Evolutionary conservation across 2,797 vertebrate genomes (phyloP).

Genomic region (Coccyzus lansbergi): DNA sequence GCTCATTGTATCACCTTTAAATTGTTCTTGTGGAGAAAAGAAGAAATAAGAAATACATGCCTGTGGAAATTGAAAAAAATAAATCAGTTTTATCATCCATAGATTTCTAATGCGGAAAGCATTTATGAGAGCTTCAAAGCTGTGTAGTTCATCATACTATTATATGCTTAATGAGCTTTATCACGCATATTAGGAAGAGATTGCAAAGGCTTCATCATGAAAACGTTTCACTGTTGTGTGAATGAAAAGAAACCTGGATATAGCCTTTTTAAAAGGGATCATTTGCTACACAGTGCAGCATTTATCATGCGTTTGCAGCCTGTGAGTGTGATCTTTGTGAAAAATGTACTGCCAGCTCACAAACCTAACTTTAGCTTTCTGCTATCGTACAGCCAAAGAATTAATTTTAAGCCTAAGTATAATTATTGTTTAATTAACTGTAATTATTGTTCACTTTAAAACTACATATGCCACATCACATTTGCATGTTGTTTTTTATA

Average conservation of each 20-base stretch:
- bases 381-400: constrained; percentile 24
- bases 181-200: not conserved
- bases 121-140: not conserved
- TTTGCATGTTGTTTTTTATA: constrained; percentile 25
- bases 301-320: constrained; percentile 13
- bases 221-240: not conserved
- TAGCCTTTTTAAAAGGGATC: not conserved
- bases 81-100: constrained; percentile 6
- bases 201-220: not conserved
- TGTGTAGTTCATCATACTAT: not conserved
- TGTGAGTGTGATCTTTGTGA: constrained; percentile 1
- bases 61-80: constrained; percentile 22
- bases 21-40: not conserved
- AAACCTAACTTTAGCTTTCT: constrained; percentile 51
- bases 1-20: not conserved
- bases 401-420: constrained; percentile 38
- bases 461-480: constrained; percentile 6
- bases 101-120: not conserved
- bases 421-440: constrained; percentile 59
- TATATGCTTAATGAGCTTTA: constrained; percentile 28
- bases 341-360: constrained; percentile 40
- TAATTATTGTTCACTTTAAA: constrained; percentile 49
- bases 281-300: not conserved
- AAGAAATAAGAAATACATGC: not conserved
- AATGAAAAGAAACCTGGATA: not conserved